These are phyloP conservation scores for Clavelina lepadiformis DNA, from an alignment of 23 tunicate species.

Conservation along the genomic window DNA sequence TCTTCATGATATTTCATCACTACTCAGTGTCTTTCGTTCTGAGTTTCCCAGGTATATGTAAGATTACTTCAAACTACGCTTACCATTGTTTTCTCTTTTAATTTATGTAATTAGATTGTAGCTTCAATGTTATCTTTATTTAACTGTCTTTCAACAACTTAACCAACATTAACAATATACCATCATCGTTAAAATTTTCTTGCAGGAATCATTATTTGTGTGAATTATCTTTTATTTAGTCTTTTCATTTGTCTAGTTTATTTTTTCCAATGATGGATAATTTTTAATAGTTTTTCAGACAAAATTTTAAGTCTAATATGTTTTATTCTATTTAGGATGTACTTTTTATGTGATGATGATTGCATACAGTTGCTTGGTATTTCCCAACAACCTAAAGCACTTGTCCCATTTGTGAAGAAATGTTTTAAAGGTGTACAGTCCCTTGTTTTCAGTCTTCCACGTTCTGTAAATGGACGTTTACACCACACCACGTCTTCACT, in stretches of 20 bases:
- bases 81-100: neutral
- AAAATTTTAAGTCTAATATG: neutral
- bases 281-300: too few relatives aligned
- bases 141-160: too few relatives aligned
- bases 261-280: too few relatives aligned
- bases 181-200: too few relatives aligned
- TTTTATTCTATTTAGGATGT: constrained; percentile 36
- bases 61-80: neutral
- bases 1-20: constrained; percentile 30
- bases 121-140: neutral
- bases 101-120: neutral
- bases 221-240: neutral
- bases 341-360: constrained; percentile 76
- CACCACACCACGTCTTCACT: constrained; percentile 4
- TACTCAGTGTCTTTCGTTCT: constrained; percentile 69
- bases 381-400: constrained; percentile 60
- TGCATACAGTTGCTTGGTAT: constrained; percentile 66
- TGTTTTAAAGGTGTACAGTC: constrained; percentile 58
- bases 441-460: constrained; percentile 40
- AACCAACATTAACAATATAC: too few relatives aligned
- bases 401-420: constrained; percentile 61
- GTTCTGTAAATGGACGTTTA: neutral
- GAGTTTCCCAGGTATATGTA: constrained; percentile 88
- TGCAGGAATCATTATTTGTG: too few relatives aligned
- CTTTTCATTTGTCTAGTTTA: neutral